These are phyloP conservation scores for Larimichthys crocea DNA, from an alignment of 2,113 vertebrate species.

Conservation along the genomic window DNA sequence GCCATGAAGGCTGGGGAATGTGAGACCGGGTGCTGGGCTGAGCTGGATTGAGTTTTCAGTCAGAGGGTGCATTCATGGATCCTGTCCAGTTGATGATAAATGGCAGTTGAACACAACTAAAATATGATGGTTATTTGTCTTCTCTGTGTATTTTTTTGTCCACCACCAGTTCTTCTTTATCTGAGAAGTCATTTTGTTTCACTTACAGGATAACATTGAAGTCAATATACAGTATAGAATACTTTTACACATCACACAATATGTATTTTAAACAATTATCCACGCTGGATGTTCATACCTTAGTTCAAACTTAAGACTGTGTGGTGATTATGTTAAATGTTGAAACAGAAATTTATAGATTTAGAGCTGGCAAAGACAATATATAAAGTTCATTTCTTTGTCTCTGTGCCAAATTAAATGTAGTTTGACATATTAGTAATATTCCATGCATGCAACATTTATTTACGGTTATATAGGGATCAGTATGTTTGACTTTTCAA, in stretches of 20 bases:
- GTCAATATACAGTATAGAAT: background rate
- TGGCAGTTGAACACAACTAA: slow-evolving; percentile 16
- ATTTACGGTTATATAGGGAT: background rate
- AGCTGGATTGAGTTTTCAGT: slow-evolving; percentile 61
- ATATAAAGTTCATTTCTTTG: background rate
- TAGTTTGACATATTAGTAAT: background rate
- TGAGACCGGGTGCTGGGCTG: slow-evolving; percentile 34
- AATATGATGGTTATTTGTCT: slow-evolving; percentile 18
- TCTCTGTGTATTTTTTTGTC: slow-evolving; percentile 16
- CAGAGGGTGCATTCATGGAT: slow-evolving; percentile 41
- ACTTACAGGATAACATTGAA: background rate
- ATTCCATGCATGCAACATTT: background rate
- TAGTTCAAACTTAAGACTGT: too few relatives aligned
- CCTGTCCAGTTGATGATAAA: slow-evolving; percentile 47
- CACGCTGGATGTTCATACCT: background rate
- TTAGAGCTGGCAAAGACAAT: background rate
- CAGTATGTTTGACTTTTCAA: background rate
- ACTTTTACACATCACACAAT: background rate
- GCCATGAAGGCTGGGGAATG: slow-evolving; percentile 73
- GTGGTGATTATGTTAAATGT: background rate
- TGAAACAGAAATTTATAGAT: background rate
- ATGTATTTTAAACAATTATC: background rate
- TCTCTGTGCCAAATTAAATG: background rate
- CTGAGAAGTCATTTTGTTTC: background rate
- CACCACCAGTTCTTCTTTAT: background rate